A percentile compares a stretch with the other conserved stretches of the same genome.
phyloP scores from a whole-genome alignment of 2,113 vertebrate species.

The Lates calcarifer region DNA sequence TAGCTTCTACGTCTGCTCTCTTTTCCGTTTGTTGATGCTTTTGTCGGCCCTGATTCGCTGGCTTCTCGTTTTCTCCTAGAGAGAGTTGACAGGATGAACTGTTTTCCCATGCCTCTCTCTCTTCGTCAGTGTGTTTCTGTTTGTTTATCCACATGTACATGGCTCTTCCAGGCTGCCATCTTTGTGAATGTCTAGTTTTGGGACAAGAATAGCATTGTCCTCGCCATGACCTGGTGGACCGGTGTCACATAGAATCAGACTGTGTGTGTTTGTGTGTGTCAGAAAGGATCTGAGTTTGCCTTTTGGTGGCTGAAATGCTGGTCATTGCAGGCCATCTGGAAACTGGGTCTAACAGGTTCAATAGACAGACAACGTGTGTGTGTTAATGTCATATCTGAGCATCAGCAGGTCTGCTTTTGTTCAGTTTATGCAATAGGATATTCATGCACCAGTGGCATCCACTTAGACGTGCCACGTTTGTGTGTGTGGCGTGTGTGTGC shows the following conservation, averaged over 20 bases:
- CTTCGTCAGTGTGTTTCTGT: neutral
- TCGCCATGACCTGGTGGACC: neutral
- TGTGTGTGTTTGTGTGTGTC: constrained; percentile 39
- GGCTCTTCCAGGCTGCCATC: constrained; percentile 32
- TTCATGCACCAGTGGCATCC: constrained; percentile 42
- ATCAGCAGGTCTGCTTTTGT: constrained; percentile 47
- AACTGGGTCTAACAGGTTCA: constrained; percentile 25
- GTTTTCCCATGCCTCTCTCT: neutral
- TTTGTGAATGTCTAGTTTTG: constrained; percentile 33
- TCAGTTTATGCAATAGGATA: constrained; percentile 39
- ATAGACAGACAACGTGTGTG: neutral
- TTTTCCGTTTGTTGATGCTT: constrained; percentile 9
- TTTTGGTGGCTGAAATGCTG: constrained; percentile 37
- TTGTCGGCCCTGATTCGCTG: constrained; percentile 23
- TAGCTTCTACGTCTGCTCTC: neutral
- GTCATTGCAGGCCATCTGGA: constrained; percentile 42
- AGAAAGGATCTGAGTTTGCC: constrained; percentile 33
- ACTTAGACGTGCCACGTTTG: neutral
- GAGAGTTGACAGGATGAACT: neutral
- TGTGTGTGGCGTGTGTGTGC: constrained; percentile 6
- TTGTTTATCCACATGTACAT: constrained; percentile 15
- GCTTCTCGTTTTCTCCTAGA: neutral
- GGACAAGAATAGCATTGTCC: constrained; percentile 30
- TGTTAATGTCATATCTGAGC: constrained; percentile 43
- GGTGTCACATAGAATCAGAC: constrained; percentile 22